Evolutionary conservation across 2,113 vertebrate species (phyloP).

Genomic region (Cyanoramphus novaezelandiae): DNA sequence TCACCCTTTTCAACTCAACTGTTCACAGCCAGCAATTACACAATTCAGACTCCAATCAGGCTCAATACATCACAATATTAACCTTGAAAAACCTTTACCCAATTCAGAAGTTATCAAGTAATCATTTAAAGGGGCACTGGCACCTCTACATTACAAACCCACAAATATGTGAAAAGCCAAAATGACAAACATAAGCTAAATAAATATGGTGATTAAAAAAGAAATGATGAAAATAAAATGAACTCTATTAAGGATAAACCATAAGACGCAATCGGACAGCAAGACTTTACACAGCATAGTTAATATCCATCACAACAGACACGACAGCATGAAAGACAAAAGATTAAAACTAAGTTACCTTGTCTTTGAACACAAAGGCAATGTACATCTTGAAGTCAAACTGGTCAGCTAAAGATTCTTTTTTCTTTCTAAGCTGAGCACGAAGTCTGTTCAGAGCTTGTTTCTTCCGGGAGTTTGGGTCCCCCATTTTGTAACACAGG

Average conservation of each 20-base stretch:
- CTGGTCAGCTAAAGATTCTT: conserved; percentile 99
- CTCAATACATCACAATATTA: background rate
- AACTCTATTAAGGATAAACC: background rate
- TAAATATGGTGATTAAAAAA: background rate
- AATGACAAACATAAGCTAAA: background rate
- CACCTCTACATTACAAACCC: background rate
- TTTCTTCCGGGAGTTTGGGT: conserved; percentile 98
- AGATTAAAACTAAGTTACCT: conserved; percentile 80
- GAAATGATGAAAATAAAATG: accelerated
- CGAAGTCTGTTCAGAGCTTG: conserved; percentile 99
- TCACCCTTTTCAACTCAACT: background rate
- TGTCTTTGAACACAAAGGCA: conserved; percentile 99
- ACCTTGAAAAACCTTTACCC: background rate
- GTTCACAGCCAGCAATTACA: accelerated
- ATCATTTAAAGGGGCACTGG: background rate
- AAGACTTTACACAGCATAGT: background rate
- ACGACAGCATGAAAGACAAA: background rate
- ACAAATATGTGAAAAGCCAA: background rate
- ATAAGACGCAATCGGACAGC: background rate
- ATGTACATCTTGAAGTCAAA: conserved; percentile 99
- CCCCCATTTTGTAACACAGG: conserved; percentile 92
- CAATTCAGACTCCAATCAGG: background rate
- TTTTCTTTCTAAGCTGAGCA: conserved; percentile 99
- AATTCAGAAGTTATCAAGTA: background rate
- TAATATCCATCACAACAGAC: background rate